A percentile compares a stretch with the other conserved stretches of the same genome.
Evolutionary conservation across 2,888 invertebrate genomes (phyloP).

Genomic region (Cosmia pyralina): DNA sequence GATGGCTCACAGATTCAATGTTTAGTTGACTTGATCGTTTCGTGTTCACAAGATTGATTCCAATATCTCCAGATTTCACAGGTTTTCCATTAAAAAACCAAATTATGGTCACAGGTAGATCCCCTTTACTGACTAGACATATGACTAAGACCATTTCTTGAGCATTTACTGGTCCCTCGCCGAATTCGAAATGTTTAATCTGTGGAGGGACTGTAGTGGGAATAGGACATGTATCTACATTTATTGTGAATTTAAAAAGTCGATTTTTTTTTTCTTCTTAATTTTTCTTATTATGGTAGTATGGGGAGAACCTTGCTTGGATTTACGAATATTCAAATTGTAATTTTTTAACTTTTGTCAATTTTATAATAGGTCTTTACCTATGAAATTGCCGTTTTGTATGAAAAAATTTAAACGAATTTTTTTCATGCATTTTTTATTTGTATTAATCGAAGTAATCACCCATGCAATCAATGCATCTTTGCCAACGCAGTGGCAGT

Average conservation of each 20-base stretch:
- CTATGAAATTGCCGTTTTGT: too few relatives aligned
- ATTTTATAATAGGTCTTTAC: too few relatives aligned
- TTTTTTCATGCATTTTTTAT: too few relatives aligned
- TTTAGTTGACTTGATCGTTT: constrained; percentile 90
- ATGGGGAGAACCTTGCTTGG: background rate
- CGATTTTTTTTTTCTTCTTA: background rate
- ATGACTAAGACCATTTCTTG: constrained; percentile 93
- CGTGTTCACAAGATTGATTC: constrained; percentile 80
- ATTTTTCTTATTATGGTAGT: background rate
- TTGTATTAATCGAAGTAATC: too few relatives aligned
- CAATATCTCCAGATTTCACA: constrained; percentile 81
- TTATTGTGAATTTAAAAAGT: background rate
- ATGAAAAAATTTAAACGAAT: too few relatives aligned
- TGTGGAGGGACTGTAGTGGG: constrained; percentile 92
- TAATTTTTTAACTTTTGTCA: background rate
- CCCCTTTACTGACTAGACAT: constrained; percentile 93
- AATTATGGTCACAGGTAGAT: constrained; percentile 92
- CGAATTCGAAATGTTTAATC: constrained; percentile 94
- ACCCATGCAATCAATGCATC: too few relatives aligned
- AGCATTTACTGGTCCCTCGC: constrained; percentile 93
- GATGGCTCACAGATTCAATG: constrained; percentile 90
- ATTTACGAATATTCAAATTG: background rate
- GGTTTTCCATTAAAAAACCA: constrained; percentile 92
- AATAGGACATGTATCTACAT: constrained; percentile 31
- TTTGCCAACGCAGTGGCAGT: too few relatives aligned